These are phyloP conservation scores for Dendrolimus houi DNA, from an alignment of 2,888 invertebrate species.

Conservation along the genomic window DNA sequence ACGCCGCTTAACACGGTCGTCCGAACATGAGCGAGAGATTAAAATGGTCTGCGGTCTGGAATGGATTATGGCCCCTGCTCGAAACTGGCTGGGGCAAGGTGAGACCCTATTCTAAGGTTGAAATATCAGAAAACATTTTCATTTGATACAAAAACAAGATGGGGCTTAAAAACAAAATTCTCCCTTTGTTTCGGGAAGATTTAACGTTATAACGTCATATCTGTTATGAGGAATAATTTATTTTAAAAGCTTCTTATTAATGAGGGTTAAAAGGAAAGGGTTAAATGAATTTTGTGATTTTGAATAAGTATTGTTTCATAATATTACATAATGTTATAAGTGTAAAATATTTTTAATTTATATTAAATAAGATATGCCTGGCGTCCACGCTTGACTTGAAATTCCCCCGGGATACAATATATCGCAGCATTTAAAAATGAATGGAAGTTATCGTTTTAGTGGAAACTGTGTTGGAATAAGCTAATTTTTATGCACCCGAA, in stretches of 20 bases:
- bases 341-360: too few species aligned
- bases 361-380: too few species aligned
- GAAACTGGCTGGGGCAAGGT: neutral
- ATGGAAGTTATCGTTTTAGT: too few species aligned
- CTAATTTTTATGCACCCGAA: too few species aligned
- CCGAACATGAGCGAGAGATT: neutral
- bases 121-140: slow-evolving; percentile 1
- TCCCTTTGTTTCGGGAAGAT: neutral
- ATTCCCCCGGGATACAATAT: too few species aligned
- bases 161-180: neutral
- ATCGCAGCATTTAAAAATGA: too few species aligned
- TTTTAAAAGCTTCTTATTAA: neutral
- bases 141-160: neutral
- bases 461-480: too few species aligned
- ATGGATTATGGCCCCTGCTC: neutral
- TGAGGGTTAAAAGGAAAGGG: neutral
- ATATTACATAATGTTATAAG: too few species aligned
- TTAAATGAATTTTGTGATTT: neutral
- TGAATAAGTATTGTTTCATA: too few species aligned
- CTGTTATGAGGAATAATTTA: neutral
- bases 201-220: neutral
- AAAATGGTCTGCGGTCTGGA: neutral
- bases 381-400: too few species aligned
- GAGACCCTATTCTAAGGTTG: neutral
- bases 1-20: neutral